A percentile compares a stretch with the other conserved stretches of the same genome.
Conservation (phyloP, 2,113 vertebrate species). For the Otolemur garnettii region DNA sequence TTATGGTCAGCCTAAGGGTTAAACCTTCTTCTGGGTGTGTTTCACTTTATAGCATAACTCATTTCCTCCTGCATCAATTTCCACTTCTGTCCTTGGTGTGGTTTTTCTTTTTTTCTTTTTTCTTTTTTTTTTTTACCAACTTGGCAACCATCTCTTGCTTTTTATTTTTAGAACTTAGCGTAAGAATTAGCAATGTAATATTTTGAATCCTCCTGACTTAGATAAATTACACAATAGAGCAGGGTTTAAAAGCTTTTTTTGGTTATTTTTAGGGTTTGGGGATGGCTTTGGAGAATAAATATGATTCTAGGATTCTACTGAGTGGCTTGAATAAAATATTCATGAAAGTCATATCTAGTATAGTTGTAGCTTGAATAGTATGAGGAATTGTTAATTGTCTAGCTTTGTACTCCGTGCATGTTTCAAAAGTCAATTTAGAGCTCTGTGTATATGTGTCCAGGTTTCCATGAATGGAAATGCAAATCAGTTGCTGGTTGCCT, state of each 20-base stretch:
- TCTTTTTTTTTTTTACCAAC: background rate
- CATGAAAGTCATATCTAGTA: background rate
- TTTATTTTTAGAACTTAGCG: constrained; percentile 70
- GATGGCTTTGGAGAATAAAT: constrained; percentile 24
- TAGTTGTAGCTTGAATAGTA: background rate
- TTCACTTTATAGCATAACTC: constrained; percentile 43
- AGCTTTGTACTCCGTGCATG: background rate
- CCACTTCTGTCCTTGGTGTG: background rate
- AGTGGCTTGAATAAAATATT: background rate
- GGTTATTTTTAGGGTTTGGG: constrained; percentile 60
- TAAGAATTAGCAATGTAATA: constrained; percentile 59
- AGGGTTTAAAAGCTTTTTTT: constrained; percentile 34
- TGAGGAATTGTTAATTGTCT: background rate
- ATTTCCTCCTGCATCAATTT: constrained; percentile 63
- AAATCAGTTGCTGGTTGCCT: background rate
- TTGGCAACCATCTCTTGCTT: constrained; percentile 55
- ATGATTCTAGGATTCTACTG: constrained; percentile 54
- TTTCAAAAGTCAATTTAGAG: background rate
- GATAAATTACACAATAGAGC: constrained; percentile 15
- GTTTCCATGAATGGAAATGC: background rate
- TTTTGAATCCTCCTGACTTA: constrained; percentile 31
- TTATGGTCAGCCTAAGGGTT: background rate
- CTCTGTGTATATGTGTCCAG: background rate
- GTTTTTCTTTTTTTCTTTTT: background rate
- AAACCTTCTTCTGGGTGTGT: constrained; percentile 50